These are phyloP conservation scores for Drosophila helvetica DNA, from an alignment of 2,888 invertebrate genomes.

Conservation along the genomic window DNA sequence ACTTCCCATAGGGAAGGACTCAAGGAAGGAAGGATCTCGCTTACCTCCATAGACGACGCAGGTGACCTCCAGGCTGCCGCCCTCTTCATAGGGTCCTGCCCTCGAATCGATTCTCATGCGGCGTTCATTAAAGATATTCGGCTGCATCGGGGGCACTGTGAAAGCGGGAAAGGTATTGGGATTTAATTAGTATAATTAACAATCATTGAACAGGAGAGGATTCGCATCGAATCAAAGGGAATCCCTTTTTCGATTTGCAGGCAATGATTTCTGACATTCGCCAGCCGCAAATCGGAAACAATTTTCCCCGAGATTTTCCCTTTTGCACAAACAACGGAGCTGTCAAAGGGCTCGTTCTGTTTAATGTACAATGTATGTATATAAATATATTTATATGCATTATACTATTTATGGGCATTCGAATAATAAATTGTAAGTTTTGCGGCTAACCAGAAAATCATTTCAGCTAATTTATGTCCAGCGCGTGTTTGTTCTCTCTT, in stretches of 20 bases:
- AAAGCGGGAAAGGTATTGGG: neutral
- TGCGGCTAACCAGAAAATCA: conserved; percentile 69
- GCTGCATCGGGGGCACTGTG: conserved; percentile 89
- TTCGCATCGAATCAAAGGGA: neutral
- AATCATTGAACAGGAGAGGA: neutral
- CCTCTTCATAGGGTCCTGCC: conserved; percentile 90
- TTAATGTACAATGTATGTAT: conserved; percentile 10
- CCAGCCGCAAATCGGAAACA: conserved; percentile 64
- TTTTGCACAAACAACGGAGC: conserved; percentile 7
- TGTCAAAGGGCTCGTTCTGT: conserved; percentile 47
- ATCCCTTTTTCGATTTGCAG: neutral
- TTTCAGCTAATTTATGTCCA: conserved; percentile 66
- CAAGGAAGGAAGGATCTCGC: neutral
- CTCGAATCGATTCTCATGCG: conserved; percentile 86
- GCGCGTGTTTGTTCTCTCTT: conserved; percentile 4
- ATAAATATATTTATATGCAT: conserved; percentile 8
- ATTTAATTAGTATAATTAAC: conserved; percentile 6
- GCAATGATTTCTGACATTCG: conserved; percentile 15
- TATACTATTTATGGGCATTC: conserved; percentile 3
- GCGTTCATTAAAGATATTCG: conserved; percentile 88
- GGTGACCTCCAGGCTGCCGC: conserved; percentile 88
- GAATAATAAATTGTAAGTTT: conserved; percentile 59
- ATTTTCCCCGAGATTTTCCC: conserved; percentile 36
- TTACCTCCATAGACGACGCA: conserved; percentile 90
- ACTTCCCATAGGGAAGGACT: conserved; percentile 21